Conservation (phyloP, 2,888 invertebrate genomes). For the Tipula confusa region DNA sequence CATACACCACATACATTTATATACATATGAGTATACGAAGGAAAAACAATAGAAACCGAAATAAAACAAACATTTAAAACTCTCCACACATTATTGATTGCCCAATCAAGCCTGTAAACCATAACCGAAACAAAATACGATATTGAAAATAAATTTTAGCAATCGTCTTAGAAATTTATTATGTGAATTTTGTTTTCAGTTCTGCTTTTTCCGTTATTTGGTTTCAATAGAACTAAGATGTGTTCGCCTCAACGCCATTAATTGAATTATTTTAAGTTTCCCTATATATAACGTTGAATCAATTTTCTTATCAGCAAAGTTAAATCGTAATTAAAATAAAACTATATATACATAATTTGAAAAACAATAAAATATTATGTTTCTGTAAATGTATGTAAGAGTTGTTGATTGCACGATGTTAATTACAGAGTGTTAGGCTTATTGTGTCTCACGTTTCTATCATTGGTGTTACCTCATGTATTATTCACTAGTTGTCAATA, state of each 20-base stretch:
- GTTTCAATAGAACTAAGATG: background rate
- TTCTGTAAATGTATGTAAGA: background rate
- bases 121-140: background rate
- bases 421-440: background rate
- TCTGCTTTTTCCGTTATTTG: background rate
- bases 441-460: background rate
- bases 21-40: background rate
- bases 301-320: background rate
- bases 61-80: background rate
- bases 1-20: background rate
- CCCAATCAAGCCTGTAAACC: background rate
- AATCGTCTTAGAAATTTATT: background rate
- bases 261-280: background rate
- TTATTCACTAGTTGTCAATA: too few relatives aligned
- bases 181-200: too few relatives aligned
- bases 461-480: too few relatives aligned
- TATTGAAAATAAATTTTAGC: background rate
- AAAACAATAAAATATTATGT: background rate
- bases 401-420: background rate
- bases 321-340: background rate
- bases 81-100: conserved; percentile 20
- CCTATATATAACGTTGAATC: background rate
- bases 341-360: background rate
- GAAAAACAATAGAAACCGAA: background rate
- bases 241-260: background rate